Evolutionary conservation across 2,797 vertebrate genomes (phyloP).

Genomic region (Sciurus carolinensis): DNA sequence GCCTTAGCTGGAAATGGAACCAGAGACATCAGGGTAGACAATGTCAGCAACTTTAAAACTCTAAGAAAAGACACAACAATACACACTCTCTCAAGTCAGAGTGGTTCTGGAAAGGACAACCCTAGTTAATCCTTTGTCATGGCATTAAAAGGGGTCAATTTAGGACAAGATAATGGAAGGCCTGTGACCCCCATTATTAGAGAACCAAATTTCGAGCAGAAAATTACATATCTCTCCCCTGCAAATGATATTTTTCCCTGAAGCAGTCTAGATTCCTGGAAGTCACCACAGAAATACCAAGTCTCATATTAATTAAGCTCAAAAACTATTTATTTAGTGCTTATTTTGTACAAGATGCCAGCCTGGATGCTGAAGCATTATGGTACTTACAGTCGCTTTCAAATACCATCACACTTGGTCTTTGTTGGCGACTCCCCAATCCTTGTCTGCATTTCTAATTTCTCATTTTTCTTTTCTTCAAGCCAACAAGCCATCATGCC

Average conservation of each 20-base stretch:
- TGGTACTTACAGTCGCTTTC: not conserved
- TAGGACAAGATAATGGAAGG: constrained; percentile 77
- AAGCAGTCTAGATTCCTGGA: constrained; percentile 74
- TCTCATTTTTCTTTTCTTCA: constrained; percentile 21
- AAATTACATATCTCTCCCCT: constrained; percentile 77
- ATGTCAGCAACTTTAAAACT: constrained; percentile 42
- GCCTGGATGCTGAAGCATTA: not conserved
- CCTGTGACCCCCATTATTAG: constrained; percentile 73
- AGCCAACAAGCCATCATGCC: not conserved
- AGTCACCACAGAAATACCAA: constrained; percentile 63
- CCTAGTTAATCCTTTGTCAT: constrained; percentile 76
- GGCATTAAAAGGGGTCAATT: constrained; percentile 80
- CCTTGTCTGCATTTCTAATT: not conserved
- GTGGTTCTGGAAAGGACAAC: constrained; percentile 30
- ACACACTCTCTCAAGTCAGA: not conserved
- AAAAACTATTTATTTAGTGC: constrained; percentile 19
- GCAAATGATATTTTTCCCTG: constrained; percentile 73
- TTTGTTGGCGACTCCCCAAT: not conserved
- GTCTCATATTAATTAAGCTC: constrained; percentile 58
- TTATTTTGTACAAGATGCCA: not conserved
- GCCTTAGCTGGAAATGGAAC: not conserved
- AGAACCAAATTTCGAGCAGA: constrained; percentile 74
- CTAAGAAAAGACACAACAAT: constrained; percentile 20
- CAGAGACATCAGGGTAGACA: not conserved
- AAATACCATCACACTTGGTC: not conserved